Conservation (phyloP, 2,888 invertebrate genomes). For the Hirtodrosophila alboralis region DNA sequence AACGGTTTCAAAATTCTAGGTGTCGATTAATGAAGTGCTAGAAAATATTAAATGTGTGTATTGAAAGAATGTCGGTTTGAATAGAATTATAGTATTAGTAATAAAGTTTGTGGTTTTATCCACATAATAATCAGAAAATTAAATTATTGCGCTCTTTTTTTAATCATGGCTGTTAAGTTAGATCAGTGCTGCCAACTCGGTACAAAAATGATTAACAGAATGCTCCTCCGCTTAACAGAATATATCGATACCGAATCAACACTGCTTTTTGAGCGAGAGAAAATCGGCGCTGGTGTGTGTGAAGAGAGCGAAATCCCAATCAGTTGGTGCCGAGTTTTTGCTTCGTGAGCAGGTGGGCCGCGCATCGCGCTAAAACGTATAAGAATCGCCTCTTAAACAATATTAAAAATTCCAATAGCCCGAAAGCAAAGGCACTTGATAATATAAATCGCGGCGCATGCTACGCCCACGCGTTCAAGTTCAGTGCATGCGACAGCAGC, state of each 20-base stretch:
- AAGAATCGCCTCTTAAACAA: conserved; percentile 61
- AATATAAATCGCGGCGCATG: conserved; percentile 57
- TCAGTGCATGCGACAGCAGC: conserved; percentile 54
- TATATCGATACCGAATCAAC: conserved; percentile 28
- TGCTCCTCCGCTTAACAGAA: conserved; percentile 12
- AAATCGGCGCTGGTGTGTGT: conserved; percentile 4
- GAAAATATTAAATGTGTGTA: too few species aligned
- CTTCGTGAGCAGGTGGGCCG: conserved; percentile 62
- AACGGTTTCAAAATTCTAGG: too few species aligned
- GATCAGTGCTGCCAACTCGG: conserved; percentile 24
- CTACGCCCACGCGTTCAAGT: conserved; percentile 68
- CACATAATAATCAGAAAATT: too few species aligned
- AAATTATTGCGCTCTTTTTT: too few species aligned
- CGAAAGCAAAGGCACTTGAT: conserved; percentile 59
- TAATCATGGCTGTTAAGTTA: not conserved
- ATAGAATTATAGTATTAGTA: too few species aligned
- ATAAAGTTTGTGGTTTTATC: too few species aligned
- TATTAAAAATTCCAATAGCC: conserved; percentile 72
- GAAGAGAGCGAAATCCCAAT: conserved; percentile 38
- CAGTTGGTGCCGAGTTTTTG: conserved; percentile 56
- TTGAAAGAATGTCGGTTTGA: too few species aligned
- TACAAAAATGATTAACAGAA: conserved; percentile 8
- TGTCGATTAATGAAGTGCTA: too few species aligned
- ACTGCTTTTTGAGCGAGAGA: conserved; percentile 18
- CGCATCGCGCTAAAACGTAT: conserved; percentile 45